Conservation (phyloP, 2,797 vertebrate genomes). For the Epinephelus malabaricus region DNA sequence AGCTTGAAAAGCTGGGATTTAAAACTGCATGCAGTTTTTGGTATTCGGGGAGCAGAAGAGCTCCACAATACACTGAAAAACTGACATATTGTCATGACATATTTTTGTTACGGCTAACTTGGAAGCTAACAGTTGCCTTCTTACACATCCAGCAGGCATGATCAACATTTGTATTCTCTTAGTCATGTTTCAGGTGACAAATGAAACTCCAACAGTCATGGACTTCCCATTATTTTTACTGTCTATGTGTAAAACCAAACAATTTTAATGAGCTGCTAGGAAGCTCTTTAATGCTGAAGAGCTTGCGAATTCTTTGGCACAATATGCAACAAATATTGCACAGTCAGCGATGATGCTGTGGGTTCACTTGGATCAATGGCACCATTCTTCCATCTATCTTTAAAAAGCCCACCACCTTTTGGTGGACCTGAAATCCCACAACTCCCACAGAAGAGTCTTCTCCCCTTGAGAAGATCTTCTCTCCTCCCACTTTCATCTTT, state of each 20-base stretch:
- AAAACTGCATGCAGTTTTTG: constrained; percentile 39
- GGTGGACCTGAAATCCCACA: constrained; percentile 38
- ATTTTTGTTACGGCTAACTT: background rate
- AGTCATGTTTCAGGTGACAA: background rate
- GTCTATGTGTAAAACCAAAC: background rate
- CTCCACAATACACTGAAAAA: background rate
- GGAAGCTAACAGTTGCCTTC: background rate
- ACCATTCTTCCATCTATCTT: constrained; percentile 38
- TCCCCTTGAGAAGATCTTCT: constrained; percentile 53
- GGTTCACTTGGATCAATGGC: constrained; percentile 26
- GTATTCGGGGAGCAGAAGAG: background rate
- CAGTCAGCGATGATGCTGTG: constrained; percentile 16
- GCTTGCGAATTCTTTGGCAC: constrained; percentile 3
- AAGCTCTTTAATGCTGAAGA: background rate
- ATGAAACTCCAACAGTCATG: background rate
- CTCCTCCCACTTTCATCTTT: constrained; percentile 72
- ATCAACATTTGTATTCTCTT: background rate
- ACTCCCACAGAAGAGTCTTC: constrained; percentile 39
- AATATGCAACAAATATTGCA: background rate
- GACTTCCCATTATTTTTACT: no score
- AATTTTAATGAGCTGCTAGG: background rate
- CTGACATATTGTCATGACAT: background rate
- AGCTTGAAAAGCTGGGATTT: constrained; percentile 78
- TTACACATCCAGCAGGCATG: background rate
- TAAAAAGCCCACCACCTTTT: constrained; percentile 40